Percentiles rank a stretch among this genome's conserved stretches.
phyloP scores from a whole-genome alignment of 1,140 invertebrate genomes.

The Atta texana region DNA sequence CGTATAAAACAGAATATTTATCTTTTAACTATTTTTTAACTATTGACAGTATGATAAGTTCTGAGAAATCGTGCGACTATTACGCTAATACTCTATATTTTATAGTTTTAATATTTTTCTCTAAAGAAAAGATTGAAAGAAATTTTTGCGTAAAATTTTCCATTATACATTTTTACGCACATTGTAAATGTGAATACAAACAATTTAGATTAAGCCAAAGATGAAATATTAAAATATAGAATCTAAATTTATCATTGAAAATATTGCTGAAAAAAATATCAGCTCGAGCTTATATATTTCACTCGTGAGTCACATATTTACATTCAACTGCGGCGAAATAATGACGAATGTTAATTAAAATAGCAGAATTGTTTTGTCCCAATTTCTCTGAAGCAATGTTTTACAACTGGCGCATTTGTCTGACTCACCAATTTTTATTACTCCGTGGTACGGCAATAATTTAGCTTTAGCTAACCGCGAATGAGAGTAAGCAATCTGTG shows the following conservation, averaged over 20 bases:
- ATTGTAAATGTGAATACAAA: background rate
- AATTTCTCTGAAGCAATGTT: constrained; percentile 38
- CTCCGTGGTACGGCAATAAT: background rate
- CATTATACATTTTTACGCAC: background rate
- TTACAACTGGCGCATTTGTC: constrained; percentile 6
- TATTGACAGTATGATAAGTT: too few relatives aligned
- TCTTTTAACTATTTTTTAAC: too few relatives aligned
- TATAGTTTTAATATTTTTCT: background rate
- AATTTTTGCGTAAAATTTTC: background rate
- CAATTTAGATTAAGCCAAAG: constrained; percentile 5
- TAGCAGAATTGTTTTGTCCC: constrained; percentile 1
- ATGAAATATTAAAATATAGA: background rate
- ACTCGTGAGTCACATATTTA: background rate
- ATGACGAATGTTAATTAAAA: constrained; percentile 51
- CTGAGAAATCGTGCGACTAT: too few relatives aligned
- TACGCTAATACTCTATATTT: background rate
- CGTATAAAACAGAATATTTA: too few relatives aligned
- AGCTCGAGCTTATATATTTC: background rate
- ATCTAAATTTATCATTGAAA: constrained; percentile 5
- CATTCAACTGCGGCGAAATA: background rate
- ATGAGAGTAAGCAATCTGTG: constrained; percentile 20
- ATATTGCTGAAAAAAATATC: constrained; percentile 1
- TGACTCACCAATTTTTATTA: constrained; percentile 19
- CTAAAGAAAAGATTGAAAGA: background rate
- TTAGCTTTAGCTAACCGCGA: constrained; percentile 5